phyloP scores from a whole-genome alignment of 2,888 invertebrate genomes.

The Rhagonycha lutea region DNA sequence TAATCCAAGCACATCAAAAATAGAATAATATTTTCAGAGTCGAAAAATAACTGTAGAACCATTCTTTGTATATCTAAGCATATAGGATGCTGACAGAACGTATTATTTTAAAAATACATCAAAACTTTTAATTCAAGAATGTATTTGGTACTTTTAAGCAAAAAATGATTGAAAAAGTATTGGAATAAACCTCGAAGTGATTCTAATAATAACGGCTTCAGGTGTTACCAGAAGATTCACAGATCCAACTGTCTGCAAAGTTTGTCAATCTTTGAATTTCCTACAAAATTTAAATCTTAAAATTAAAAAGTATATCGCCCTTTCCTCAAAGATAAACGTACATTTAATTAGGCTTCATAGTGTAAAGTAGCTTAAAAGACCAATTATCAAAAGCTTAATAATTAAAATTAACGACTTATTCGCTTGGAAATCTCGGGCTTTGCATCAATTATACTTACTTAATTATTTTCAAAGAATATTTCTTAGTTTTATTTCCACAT shows the following conservation, averaged over 20 bases:
- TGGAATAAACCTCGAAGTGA: conserved; percentile 6
- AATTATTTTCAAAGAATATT: conserved; percentile 13
- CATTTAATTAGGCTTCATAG: conserved; percentile 18
- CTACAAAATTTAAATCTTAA: neutral
- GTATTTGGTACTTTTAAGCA: conserved; percentile 6
- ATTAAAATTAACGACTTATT: conserved; percentile 22
- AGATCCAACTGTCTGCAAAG: neutral
- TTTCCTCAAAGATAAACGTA: conserved; percentile 10
- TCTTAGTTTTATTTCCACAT: conserved; percentile 7
- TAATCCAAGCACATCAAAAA: conserved; percentile 10
- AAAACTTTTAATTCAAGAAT: conserved; percentile 4
- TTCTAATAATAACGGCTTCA: neutral
- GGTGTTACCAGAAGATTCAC: conserved; percentile 6
- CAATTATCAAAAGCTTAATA: conserved; percentile 20
- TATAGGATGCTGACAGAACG: neutral
- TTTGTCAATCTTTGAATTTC: neutral
- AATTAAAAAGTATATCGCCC: neutral
- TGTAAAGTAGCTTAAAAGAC: conserved; percentile 14
- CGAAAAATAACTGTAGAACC: conserved; percentile 5
- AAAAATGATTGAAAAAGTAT: conserved; percentile 16
- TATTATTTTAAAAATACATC: conserved; percentile 8
- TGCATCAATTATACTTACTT: conserved; percentile 14
- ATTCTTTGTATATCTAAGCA: conserved; percentile 9
- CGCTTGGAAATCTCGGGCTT: conserved; percentile 6
- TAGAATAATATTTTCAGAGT: conserved; percentile 13